A percentile compares a stretch with the other conserved stretches of the same genome.
phyloP scores from a whole-genome alignment of 2,113 vertebrate genomes.

The Triplophysa rosa region DNA sequence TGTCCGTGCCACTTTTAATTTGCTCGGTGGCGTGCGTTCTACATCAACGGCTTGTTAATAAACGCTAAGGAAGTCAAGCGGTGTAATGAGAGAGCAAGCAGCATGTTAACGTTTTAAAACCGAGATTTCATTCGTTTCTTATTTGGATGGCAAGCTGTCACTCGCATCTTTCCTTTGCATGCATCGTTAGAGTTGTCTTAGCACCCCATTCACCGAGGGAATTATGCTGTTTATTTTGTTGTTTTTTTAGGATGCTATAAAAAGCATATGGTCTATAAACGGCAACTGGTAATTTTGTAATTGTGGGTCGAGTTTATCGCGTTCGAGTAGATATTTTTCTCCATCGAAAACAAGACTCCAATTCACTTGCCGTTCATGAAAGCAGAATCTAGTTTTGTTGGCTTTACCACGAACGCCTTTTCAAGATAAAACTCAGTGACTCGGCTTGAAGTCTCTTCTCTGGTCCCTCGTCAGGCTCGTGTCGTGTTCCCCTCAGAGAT shows the following conservation, averaged over 20 bases:
- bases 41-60: not conserved
- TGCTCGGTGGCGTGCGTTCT: not conserved
- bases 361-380: not conserved
- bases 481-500: constrained; percentile 10
- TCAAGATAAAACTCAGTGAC: constrained; percentile 1
- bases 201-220: too few relatives aligned
- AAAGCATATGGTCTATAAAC: too few relatives aligned
- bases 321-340: not conserved
- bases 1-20: not conserved
- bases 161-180: too few relatives aligned
- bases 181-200: too few relatives aligned
- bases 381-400: not conserved
- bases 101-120: too few relatives aligned
- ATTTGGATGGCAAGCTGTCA: too few relatives aligned
- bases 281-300: too few relatives aligned
- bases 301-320: not conserved
- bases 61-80: not conserved
- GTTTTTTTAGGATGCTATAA: too few relatives aligned
- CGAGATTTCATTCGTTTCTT: too few relatives aligned
- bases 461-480: not conserved
- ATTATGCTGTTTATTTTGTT: too few relatives aligned
- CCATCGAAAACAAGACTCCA: not conserved
- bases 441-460: not conserved
- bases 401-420: not conserved
- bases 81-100: too few relatives aligned